These are phyloP conservation scores for Spongia lamella DNA, from an alignment of 37 sponge, comb jelly and placozoan genomes.

Conservation along the genomic window DNA sequence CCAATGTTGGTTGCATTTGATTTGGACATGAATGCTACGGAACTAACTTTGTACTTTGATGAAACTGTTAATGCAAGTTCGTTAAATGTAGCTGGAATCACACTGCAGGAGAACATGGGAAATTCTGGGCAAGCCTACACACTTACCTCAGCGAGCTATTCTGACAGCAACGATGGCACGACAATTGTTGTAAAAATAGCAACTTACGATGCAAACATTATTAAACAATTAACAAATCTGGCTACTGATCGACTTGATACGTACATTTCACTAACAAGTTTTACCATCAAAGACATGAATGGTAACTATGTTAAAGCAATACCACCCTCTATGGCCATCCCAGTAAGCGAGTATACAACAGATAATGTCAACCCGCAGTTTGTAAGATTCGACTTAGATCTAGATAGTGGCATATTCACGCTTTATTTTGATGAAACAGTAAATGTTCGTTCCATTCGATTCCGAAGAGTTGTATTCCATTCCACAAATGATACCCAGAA, in stretches of 20 bases:
- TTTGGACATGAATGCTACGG: slow-evolving; percentile 49
- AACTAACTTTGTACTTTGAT: slow-evolving; percentile 69
- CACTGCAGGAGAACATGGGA: slow-evolving; percentile 59
- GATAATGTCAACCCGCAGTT: slow-evolving; percentile 59
- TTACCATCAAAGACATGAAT: slow-evolving; percentile 85
- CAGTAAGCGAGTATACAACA: slow-evolving; percentile 42
- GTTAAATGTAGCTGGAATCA: slow-evolving; percentile 54
- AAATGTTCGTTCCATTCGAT: slow-evolving; percentile 25
- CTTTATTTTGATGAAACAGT: slow-evolving; percentile 90
- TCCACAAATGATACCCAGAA: slow-evolving; percentile 10
- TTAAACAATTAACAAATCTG: slow-evolving; percentile 68
- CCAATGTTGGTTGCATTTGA: slow-evolving; percentile 65
- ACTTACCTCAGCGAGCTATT: slow-evolving; percentile 34
- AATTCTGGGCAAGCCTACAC: slow-evolving; percentile 42
- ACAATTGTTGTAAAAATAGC: slow-evolving; percentile 44
- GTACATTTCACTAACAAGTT: slow-evolving; percentile 43
- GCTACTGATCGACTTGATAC: slow-evolving; percentile 42
- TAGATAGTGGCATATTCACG: slow-evolving; percentile 57
- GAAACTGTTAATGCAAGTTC: slow-evolving; percentile 81
- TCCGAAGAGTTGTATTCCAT: slow-evolving; percentile 41
- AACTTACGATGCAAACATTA: slow-evolving; percentile 69
- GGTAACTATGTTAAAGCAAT: slow-evolving; percentile 45
- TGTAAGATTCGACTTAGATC: slow-evolving; percentile 60
- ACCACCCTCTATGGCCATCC: slow-evolving; percentile 34
- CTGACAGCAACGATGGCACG: slow-evolving; percentile 37